phyloP scores from a whole-genome alignment of 2,113 vertebrate genomes.

The Tautogolabrus adspersus region DNA sequence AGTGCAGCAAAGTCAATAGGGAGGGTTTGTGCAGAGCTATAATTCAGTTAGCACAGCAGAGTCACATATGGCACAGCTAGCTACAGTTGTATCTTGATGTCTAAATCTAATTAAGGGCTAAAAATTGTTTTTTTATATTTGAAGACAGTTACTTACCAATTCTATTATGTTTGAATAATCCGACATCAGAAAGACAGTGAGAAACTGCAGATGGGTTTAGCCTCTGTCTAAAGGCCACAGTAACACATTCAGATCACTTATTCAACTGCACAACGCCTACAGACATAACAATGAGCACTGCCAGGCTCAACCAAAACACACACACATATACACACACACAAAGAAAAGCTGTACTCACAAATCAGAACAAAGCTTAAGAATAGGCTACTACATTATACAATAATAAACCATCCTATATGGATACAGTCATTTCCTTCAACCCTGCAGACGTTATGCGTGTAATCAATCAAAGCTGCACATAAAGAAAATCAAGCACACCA shows the following conservation, averaged over 20 bases:
- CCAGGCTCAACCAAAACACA: neutral
- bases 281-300: neutral
- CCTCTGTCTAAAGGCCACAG: conserved; percentile 37
- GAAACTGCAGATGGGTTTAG: conserved; percentile 24
- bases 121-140: conserved; percentile 10
- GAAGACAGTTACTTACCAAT: conserved; percentile 23
- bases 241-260: conserved; percentile 56
- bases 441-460: neutral
- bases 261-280: conserved; percentile 9
- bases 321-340: neutral
- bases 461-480: conserved; percentile 11
- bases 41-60: conserved; percentile 8
- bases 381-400: neutral
- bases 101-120: conserved; percentile 52
- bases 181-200: neutral
- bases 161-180: conserved; percentile 60
- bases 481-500: neutral
- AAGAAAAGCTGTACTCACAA: neutral
- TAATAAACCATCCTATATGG: neutral
- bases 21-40: conserved; percentile 2
- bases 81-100: conserved; percentile 31
- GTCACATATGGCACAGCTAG: conserved; percentile 26
- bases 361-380: neutral
- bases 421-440: conserved; percentile 1
- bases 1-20: conserved; percentile 12